Percentiles rank a stretch among this genome's conserved stretches.
Evolutionary conservation across 2,888 invertebrate genomes (phyloP).

Genomic region (Yponomeuta sedellus): DNA sequence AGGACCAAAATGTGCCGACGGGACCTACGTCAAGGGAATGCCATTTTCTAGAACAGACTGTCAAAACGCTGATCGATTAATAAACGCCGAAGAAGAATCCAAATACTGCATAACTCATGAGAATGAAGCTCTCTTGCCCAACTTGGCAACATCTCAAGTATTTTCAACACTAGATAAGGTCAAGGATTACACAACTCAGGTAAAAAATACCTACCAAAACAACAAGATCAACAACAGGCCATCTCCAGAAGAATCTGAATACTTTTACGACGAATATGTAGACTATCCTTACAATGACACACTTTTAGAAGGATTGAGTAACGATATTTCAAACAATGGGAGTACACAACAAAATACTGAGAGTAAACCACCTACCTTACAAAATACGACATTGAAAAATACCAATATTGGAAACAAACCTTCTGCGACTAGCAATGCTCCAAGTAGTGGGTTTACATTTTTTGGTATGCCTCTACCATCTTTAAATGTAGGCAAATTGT

Average conservation of each 20-base stretch:
- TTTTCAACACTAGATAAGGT: conserved; percentile 77
- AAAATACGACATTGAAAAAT: conserved; percentile 21
- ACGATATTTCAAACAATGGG: conserved; percentile 42
- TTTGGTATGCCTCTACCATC: conserved; percentile 89
- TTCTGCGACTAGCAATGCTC: conserved; percentile 60
- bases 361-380: conserved; percentile 71
- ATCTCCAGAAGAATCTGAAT: conserved; percentile 85
- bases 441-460: conserved; percentile 84
- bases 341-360: conserved; percentile 58
- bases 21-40: conserved; percentile 83
- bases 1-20: conserved; percentile 88
- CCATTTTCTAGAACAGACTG: conserved; percentile 84
- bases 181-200: conserved; percentile 61
- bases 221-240: conserved; percentile 73
- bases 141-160: conserved; percentile 75
- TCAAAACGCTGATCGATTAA: conserved; percentile 43
- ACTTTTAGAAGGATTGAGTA: conserved; percentile 51
- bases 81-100: conserved; percentile 69
- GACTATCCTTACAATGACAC: conserved; percentile 84
- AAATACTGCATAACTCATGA: conserved; percentile 81
- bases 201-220: conserved; percentile 58
- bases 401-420: conserved; percentile 48
- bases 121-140: conserved; percentile 77
- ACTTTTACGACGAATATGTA: conserved; percentile 88
- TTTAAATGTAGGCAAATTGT: conserved; percentile 81